A percentile compares a stretch with the other conserved stretches of the same genome.
phyloP scores from a whole-genome alignment of 2,888 invertebrate species.

The Cantharis rustica region DNA sequence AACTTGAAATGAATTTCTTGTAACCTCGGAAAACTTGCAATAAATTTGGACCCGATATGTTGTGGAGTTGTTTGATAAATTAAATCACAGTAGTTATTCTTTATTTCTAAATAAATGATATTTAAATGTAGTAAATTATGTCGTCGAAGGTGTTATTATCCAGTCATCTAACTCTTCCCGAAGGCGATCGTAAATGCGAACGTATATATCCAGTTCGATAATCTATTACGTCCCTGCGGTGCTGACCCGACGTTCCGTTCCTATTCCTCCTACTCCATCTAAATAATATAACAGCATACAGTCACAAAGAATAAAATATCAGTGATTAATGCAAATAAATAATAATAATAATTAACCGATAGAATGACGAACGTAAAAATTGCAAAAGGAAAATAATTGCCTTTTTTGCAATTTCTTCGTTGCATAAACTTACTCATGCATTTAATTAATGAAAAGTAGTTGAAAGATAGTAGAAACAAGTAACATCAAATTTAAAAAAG shows the following conservation, averaged over 20 bases:
- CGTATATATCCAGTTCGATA: slow-evolving; percentile 88
- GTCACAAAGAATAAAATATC: slow-evolving; percentile 2
- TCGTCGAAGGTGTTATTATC: slow-evolving; percentile 1
- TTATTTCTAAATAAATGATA: not conserved
- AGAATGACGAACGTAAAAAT: slow-evolving; percentile 19
- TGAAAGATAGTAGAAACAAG: not conserved
- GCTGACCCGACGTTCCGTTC: slow-evolving; percentile 59
- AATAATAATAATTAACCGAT: slow-evolving; percentile 1
- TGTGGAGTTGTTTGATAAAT: not conserved
- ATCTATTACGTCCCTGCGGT: slow-evolving; percentile 72
- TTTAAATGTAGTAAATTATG: slow-evolving; percentile 1
- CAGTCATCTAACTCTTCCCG: slow-evolving; percentile 91
- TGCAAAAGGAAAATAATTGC: not conserved
- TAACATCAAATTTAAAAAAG: not conserved
- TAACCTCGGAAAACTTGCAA: not conserved
- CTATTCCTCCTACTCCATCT: slow-evolving; percentile 84
- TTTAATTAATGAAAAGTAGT: not conserved
- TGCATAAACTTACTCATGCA: not conserved
- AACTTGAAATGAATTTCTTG: not conserved
- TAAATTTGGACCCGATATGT: not conserved
- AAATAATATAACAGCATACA: slow-evolving; percentile 38
- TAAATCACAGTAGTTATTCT: slow-evolving; percentile 10
- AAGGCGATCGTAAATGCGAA: slow-evolving; percentile 89
- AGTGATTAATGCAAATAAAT: slow-evolving; percentile 9
- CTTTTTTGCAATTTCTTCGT: not conserved